Evolutionary conservation across 2,888 invertebrate genomes (phyloP), one percentile per base, ranked within the genome.

Genomic region (Halocaridina rubra): DNA sequence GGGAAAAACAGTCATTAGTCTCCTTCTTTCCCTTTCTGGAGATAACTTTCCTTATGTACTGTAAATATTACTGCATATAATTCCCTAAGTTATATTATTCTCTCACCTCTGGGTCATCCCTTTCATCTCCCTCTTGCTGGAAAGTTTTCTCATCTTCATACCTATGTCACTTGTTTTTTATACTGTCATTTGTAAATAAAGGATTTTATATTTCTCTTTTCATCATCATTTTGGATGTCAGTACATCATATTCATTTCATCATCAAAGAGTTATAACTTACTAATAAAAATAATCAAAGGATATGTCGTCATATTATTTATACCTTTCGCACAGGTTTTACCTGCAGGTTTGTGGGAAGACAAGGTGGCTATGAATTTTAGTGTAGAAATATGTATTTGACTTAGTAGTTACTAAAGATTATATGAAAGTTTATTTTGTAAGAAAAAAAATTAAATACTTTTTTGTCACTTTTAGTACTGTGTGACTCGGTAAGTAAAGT

Each of bases 141-240:
- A 19, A 53, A 53, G 19, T 19, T 16, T 53, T 16, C 16, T 53
- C 53, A 7, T 53, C 10, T 13, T 10, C 16, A 53, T 53, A 53
- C 53, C 16, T 67, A 19, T 16, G 22, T 2, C 24, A 29, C 27
- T 82, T 82, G 78, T 82, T 82, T 82, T 80, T 61, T 78, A 78
- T 81, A 84, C 80, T 75, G 67, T 75, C 72, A 59, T 64, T 30
- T 84, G 80, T 80, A 67, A 84, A 84, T 84, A 79, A 74, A 84
- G 67, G 61, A 71, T 84, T 80, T 80, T 84, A 75, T 80, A 80
- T 84, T 84, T 71, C 82, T 57, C 39, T 16, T 53, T 53, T 53
- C 53, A 53, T 53, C 53, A 3, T 19, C 53, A 53, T 53, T 53
- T 53, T 53, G n/a, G 53, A 53, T 53, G 53, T 53, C 19, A 19